Evolutionary conservation across 1,140 invertebrate species (phyloP).

Genomic region (Nymphalis io): DNA sequence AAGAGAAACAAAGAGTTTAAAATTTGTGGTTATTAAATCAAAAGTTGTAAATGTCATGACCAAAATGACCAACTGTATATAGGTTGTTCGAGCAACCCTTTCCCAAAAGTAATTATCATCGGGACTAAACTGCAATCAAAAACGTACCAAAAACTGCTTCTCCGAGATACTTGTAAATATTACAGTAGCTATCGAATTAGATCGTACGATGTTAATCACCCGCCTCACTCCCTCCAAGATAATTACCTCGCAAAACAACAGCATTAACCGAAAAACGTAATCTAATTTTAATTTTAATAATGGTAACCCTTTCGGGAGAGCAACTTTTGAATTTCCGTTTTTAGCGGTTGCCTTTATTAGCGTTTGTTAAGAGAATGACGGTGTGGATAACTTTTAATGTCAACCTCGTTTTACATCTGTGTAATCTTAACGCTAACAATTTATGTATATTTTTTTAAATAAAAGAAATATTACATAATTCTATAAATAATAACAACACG

Average conservation of each 20-base stretch:
- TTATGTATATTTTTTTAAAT: too few relatives aligned
- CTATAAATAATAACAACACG: neutral
- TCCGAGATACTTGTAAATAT: constrained; percentile 72
- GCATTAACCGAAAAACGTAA: constrained; percentile 72
- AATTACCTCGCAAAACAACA: constrained; percentile 73
- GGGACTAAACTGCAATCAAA: constrained; percentile 76
- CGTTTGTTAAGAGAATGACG: constrained; percentile 44
- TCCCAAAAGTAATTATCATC: constrained; percentile 78
- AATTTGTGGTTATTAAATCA: neutral
- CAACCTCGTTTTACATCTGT: constrained; percentile 26
- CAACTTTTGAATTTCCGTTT: constrained; percentile 62
- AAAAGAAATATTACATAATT: neutral
- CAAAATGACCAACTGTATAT: constrained; percentile 44
- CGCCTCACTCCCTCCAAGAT: constrained; percentile 57
- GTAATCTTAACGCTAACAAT: neutral
- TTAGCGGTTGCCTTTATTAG: constrained; percentile 55
- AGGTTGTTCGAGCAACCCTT: constrained; percentile 55
- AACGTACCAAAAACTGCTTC: constrained; percentile 75
- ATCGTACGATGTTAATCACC: constrained; percentile 68
- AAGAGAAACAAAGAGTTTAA: too few relatives aligned
- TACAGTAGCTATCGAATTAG: constrained; percentile 75
- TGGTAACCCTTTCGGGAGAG: constrained; percentile 62
- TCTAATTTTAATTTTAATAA: constrained; percentile 78
- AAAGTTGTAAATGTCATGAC: neutral
- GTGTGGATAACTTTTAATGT: constrained; percentile 34